These are phyloP conservation scores for Elymnias hypermnestra DNA, from an alignment of 1,140 invertebrate species.

Conservation along the genomic window DNA sequence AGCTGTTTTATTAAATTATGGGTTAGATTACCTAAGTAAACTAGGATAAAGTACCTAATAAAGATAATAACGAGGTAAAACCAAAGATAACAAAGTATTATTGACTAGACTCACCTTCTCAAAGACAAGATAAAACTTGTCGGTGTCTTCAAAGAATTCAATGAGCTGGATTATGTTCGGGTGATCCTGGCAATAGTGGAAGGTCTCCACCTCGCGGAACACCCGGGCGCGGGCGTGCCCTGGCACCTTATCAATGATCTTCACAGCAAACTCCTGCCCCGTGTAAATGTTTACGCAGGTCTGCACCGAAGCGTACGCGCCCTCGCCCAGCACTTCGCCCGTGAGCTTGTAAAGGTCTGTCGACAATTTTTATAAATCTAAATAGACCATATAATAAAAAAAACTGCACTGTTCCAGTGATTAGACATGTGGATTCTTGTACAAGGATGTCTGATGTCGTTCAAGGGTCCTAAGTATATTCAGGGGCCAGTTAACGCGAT, in stretches of 20 bases:
- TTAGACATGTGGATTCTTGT: too few relatives aligned
- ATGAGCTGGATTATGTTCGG: slow-evolving; percentile 97
- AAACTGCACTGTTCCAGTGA: too few relatives aligned
- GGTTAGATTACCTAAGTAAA: too few relatives aligned
- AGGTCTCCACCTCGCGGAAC: slow-evolving; percentile 98
- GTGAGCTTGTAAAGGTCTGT: slow-evolving; percentile 96
- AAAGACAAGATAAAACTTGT: slow-evolving; percentile 98
- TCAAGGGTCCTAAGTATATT: too few relatives aligned
- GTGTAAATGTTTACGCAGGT: slow-evolving; percentile 94
- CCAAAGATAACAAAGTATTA: too few relatives aligned
- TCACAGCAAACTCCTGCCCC: slow-evolving; percentile 96
- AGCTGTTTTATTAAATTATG: too few relatives aligned
- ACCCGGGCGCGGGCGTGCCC: slow-evolving; percentile 94
- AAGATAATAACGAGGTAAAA: too few relatives aligned
- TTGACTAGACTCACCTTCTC: slow-evolving; percentile 90
- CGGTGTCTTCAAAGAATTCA: slow-evolving; percentile 98
- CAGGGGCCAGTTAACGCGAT: too few relatives aligned
- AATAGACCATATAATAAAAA: too few relatives aligned
- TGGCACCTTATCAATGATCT: slow-evolving; percentile 97
- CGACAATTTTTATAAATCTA: slow-evolving; percentile 13
- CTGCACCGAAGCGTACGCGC: slow-evolving; percentile 96
- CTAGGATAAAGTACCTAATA: too few relatives aligned
- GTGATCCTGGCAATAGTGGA: slow-evolving; percentile 97
- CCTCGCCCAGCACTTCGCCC: slow-evolving; percentile 95
- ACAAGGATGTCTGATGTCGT: too few relatives aligned